A percentile compares a stretch with the other conserved stretches of the same genome.
phyloP scores from a whole-genome alignment of 1,140 invertebrate genomes.

The Lepidotrigona ventralis region DNA sequence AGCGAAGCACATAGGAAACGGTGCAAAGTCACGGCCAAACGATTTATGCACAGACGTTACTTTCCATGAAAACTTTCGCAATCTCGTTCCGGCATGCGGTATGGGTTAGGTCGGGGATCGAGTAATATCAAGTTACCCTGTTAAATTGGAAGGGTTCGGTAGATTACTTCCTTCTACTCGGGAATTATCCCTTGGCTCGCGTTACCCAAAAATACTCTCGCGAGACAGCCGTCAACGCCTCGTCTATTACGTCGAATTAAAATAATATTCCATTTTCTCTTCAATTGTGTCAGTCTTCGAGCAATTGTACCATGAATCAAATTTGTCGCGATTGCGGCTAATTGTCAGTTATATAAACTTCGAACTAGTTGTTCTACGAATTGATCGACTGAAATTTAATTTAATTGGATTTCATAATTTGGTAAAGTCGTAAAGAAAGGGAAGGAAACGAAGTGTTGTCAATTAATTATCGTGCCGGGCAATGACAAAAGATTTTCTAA shows the following conservation, averaged over 20 bases:
- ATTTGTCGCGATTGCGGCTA: no score
- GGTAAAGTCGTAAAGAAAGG: no score
- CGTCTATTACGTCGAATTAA: background rate
- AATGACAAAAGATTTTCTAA: no score
- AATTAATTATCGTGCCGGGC: no score
- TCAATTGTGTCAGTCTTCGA: no score
- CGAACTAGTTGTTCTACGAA: no score
- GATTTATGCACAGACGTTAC: conserved; percentile 73
- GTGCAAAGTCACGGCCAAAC: conserved; percentile 36
- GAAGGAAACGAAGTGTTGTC: no score
- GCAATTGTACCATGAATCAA: no score
- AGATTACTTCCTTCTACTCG: conserved; percentile 54
- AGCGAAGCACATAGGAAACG: conserved; percentile 28
- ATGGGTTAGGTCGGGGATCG: conserved; percentile 61
- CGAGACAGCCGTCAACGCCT: background rate
- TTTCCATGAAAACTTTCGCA: conserved; percentile 71
- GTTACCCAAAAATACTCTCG: conserved; percentile 11
- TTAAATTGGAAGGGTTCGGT: conserved; percentile 73
- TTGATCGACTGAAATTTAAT: no score
- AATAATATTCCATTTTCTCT: background rate
- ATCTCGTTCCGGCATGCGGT: conserved; percentile 67
- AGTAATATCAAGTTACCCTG: conserved; percentile 74
- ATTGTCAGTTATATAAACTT: no score
- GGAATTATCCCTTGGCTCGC: conserved; percentile 59
- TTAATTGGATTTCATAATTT: no score